Evolutionary conservation across 2,888 invertebrate genomes (phyloP).

Genomic region (Alentia gelatinosa): DNA sequence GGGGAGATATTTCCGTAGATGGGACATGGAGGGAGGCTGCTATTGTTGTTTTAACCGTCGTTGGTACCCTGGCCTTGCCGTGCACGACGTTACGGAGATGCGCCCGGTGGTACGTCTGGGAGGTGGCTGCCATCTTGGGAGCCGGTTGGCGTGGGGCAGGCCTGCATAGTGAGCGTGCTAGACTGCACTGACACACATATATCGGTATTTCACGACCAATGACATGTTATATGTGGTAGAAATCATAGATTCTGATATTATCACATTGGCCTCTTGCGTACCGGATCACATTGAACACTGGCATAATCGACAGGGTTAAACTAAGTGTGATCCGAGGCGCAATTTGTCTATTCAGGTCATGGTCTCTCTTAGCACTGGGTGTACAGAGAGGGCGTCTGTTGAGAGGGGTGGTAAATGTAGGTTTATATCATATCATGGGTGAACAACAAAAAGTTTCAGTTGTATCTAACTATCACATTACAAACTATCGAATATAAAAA

Average conservation of each 20-base stretch:
- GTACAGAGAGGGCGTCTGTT: too few species aligned
- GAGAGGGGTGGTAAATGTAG: too few species aligned
- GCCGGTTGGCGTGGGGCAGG: neutral
- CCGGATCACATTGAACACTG: neutral
- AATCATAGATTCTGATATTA: neutral
- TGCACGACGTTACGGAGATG: neutral
- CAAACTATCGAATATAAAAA: too few species aligned
- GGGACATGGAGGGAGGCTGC: neutral
- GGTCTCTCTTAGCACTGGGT: neutral
- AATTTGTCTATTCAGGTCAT: neutral
- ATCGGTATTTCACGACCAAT: neutral
- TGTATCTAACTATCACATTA: too few species aligned
- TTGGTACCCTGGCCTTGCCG: neutral
- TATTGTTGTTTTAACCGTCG: neutral
- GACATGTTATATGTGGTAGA: neutral
- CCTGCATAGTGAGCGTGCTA: neutral
- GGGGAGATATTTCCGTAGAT: neutral
- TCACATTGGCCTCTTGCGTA: neutral
- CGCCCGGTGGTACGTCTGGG: neutral
- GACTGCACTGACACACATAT: neutral
- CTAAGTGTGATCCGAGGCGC: neutral
- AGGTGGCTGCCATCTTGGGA: conserved; percentile 29
- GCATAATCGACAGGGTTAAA: neutral
- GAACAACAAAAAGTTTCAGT: too few species aligned
- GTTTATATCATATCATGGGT: too few species aligned